phyloP scores from a whole-genome alignment of 2,113 vertebrate species.

The Phrynocephalus versicolor region DNA sequence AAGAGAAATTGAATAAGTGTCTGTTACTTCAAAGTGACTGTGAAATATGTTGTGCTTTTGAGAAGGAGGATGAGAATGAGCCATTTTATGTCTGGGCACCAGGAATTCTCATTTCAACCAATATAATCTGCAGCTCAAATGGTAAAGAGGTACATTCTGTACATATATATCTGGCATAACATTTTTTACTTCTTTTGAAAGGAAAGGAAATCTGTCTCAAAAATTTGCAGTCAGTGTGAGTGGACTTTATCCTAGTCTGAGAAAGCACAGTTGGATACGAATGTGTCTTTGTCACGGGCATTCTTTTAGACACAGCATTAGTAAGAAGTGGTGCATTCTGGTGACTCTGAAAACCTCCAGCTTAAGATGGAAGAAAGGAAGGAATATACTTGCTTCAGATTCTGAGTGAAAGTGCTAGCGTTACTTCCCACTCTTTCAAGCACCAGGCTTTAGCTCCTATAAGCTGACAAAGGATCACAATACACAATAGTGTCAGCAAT shows the following conservation, averaged over 20 bases:
- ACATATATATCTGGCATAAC: accelerated
- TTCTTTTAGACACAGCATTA: neutral
- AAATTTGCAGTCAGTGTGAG: neutral
- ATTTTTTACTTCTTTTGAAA: neutral
- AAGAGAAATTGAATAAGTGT: no score
- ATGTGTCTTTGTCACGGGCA: neutral
- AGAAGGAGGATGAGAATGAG: no score
- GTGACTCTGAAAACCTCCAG: conserved; percentile 6
- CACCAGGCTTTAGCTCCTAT: neutral
- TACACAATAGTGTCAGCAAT: neutral
- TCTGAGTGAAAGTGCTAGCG: neutral
- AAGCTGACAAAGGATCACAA: neutral
- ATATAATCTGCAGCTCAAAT: neutral
- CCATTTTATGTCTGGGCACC: neutral
- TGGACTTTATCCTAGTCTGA: neutral
- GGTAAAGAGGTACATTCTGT: neutral
- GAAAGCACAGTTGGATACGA: neutral
- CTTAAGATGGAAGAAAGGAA: neutral
- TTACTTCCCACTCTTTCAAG: neutral
- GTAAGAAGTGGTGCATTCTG: neutral
- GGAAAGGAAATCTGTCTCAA: neutral
- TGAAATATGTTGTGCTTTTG: neutral
- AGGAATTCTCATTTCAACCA: neutral
- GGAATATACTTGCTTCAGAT: neutral
- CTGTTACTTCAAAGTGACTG: neutral